These are phyloP conservation scores for Microtus oregoni DNA, from an alignment of 2,113 vertebrate genomes.

Conservation along the genomic window DNA sequence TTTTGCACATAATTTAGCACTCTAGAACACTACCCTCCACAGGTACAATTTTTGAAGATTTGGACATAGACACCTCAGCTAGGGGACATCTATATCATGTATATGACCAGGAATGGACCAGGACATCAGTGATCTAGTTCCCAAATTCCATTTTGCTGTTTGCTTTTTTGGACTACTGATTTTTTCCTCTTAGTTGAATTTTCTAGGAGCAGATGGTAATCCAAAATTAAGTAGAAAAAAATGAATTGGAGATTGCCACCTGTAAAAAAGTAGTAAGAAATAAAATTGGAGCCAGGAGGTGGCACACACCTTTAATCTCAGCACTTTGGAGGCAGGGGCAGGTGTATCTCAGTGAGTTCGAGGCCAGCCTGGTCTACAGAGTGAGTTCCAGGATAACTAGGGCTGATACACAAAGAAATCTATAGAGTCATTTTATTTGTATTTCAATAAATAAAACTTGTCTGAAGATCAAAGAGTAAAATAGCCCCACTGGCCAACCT, in stretches of 20 bases:
- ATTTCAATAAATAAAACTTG: no score
- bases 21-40: neutral
- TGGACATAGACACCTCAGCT: neutral
- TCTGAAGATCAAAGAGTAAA: no score
- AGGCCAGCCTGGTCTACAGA: no score
- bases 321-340: no score
- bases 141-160: neutral
- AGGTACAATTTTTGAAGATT: neutral
- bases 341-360: no score
- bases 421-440: no score
- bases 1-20: neutral
- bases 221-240: neutral
- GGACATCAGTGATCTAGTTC: neutral
- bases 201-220: neutral
- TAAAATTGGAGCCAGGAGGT: neutral
- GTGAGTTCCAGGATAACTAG: no score
- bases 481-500: no score
- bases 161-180: neutral
- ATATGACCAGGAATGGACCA: neutral
- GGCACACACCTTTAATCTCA: no score
- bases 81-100: neutral
- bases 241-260: neutral
- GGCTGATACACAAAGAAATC: no score
- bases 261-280: neutral
- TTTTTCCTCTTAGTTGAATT: neutral